Conservation (phyloP, 2,797 vertebrate species). For the Scomberomorus guttatus region DNA sequence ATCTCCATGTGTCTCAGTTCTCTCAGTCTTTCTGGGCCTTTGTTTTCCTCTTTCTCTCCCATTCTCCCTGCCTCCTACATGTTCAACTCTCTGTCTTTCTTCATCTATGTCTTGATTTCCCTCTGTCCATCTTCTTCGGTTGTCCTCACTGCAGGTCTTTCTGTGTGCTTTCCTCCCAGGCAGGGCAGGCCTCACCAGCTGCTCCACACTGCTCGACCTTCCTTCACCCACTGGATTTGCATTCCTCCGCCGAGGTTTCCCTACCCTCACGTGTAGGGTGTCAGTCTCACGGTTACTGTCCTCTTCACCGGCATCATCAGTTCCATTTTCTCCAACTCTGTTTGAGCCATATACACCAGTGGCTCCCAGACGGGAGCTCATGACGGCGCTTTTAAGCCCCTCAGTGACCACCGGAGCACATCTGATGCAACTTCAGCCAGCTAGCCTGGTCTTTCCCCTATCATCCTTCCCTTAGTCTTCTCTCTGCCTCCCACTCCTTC, state of each 20-base stretch:
- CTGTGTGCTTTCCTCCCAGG: conserved; percentile 80
- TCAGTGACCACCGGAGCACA: conserved; percentile 28
- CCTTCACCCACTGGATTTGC: conserved; percentile 68
- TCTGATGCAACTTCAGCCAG: conserved; percentile 35
- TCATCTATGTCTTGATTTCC: conserved; percentile 44
- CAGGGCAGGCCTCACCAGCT: conserved; percentile 65
- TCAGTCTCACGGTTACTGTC: conserved; percentile 66
- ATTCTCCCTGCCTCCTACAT: background rate
- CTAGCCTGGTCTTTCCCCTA: conserved; percentile 33
- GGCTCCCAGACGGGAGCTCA: conserved; percentile 64
- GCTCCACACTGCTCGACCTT: conserved; percentile 66
- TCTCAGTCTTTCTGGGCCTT: conserved; percentile 40
- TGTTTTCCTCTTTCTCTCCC: conserved; percentile 40
- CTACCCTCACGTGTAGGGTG: conserved; percentile 80
- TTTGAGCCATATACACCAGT: conserved; percentile 48
- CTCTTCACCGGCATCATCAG: conserved; percentile 55
- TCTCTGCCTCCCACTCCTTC: conserved; percentile 41
- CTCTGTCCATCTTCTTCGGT: conserved; percentile 68
- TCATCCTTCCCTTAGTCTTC: conserved; percentile 42
- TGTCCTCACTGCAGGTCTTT: conserved; percentile 86
- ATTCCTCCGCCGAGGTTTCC: conserved; percentile 64
- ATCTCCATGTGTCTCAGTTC: conserved; percentile 32
- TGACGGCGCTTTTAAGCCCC: conserved; percentile 44
- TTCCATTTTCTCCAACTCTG: conserved; percentile 23
- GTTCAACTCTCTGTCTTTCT: conserved; percentile 37